A percentile compares a stretch with the other conserved stretches of the same genome.
phyloP scores from a whole-genome alignment of 2,888 invertebrate genomes.

The Caradrina clavipalpis region DNA sequence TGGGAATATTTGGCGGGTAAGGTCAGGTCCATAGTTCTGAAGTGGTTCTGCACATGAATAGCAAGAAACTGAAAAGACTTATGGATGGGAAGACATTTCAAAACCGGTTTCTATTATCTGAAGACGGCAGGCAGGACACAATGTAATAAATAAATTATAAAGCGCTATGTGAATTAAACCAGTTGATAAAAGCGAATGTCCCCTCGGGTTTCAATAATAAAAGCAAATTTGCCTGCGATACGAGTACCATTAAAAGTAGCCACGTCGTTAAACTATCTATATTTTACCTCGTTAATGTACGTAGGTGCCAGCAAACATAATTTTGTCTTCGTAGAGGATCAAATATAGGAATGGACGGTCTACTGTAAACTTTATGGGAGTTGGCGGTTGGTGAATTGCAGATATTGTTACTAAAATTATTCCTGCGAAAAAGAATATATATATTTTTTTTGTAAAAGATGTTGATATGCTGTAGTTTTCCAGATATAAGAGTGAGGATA shows the following conservation, averaged over 20 bases:
- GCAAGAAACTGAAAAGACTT: background rate
- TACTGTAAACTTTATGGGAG: slow-evolving; percentile 46
- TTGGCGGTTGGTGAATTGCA: slow-evolving; percentile 22
- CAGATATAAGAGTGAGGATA: background rate
- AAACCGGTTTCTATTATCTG: background rate
- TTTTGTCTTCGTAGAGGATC: slow-evolving; percentile 69
- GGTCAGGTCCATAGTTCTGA: background rate
- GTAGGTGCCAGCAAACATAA: slow-evolving; percentile 70
- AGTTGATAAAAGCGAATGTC: slow-evolving; percentile 3
- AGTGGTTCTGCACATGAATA: background rate
- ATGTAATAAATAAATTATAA: slow-evolving; percentile 1
- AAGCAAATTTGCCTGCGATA: slow-evolving; percentile 9
- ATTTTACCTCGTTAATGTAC: slow-evolving; percentile 60
- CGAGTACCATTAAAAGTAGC: slow-evolving; percentile 10
- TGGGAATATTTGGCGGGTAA: background rate
- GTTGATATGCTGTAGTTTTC: background rate
- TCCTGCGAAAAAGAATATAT: slow-evolving; percentile 40
- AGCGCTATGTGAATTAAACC: background rate
- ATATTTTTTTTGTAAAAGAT: background rate
- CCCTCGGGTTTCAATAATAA: background rate
- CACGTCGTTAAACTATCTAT: background rate
- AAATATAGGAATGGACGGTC: slow-evolving; percentile 67
- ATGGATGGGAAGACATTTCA: slow-evolving; percentile 3
- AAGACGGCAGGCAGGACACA: background rate
- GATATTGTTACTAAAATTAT: slow-evolving; percentile 26